phyloP scores from a whole-genome alignment of 2,797 vertebrate species.

The Catamblyrhynchus diadema region DNA sequence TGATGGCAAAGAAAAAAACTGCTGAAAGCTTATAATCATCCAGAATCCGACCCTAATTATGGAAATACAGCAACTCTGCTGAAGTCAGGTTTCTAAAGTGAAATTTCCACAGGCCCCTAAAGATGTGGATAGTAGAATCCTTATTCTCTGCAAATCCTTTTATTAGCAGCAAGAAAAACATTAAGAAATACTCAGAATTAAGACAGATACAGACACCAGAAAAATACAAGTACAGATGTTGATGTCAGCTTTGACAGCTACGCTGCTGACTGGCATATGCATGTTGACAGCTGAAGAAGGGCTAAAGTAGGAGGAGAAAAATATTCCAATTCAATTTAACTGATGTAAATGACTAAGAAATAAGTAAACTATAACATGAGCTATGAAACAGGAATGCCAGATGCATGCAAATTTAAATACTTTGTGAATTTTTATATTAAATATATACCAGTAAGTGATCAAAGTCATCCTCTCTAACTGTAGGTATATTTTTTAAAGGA shows the following conservation, averaged over 20 bases:
- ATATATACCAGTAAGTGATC: neutral
- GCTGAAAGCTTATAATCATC: neutral
- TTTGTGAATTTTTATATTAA: neutral
- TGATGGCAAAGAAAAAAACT: neutral
- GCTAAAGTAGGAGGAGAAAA: slow-evolving; percentile 62
- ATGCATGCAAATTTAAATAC: neutral
- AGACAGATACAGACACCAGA: slow-evolving; percentile 54
- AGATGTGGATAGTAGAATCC: neutral
- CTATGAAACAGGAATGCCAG: slow-evolving; percentile 1
- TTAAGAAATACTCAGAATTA: slow-evolving; percentile 36
- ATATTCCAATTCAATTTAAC: slow-evolving; percentile 67
- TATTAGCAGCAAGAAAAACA: slow-evolving; percentile 30
- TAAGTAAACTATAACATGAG: slow-evolving; percentile 66
- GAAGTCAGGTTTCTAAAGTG: neutral
- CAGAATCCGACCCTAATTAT: neutral
- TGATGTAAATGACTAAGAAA: slow-evolving; percentile 68
- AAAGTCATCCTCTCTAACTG: neutral
- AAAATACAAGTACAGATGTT: slow-evolving; percentile 58
- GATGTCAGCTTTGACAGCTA: slow-evolving; percentile 71
- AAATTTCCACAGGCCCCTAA: neutral
- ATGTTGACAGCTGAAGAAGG: slow-evolving; percentile 70
- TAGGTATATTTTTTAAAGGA: neutral
- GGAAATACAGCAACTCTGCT: neutral
- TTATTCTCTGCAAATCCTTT: neutral
- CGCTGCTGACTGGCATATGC: slow-evolving; percentile 58